Percentiles rank a stretch among this genome's conserved stretches.
Conservation (phyloP, 2,888 invertebrate species). For the Falcaria lacertinaria region DNA sequence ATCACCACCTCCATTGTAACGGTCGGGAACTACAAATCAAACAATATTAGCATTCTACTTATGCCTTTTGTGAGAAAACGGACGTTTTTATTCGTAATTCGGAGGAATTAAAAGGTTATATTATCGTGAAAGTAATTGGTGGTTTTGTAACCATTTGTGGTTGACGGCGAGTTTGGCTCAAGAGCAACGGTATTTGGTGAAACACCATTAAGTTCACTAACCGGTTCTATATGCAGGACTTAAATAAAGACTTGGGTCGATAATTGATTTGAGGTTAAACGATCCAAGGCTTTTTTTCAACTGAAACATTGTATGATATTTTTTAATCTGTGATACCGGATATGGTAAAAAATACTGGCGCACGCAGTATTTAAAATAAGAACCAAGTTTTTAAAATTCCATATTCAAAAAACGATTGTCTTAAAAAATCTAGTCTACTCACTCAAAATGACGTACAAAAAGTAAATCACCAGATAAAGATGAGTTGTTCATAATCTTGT, state of each 20-base stretch:
- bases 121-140: slow-evolving; percentile 38
- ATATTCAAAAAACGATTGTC: not conserved
- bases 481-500: slow-evolving; percentile 1
- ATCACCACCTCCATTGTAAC: slow-evolving; percentile 63
- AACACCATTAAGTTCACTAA: slow-evolving; percentile 15
- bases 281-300: not conserved
- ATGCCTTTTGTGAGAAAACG: slow-evolving; percentile 44
- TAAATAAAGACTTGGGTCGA: not conserved
- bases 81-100: slow-evolving; percentile 28
- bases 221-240: slow-evolving; percentile 5
- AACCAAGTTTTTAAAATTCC: no score
- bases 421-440: not conserved
- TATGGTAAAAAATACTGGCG: no score
- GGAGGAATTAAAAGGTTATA: slow-evolving; percentile 25
- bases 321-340: no score
- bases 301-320: no score
- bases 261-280: not conserved
- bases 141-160: slow-evolving; percentile 19
- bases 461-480: slow-evolving; percentile 1
- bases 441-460: not conserved
- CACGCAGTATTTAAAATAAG: no score
- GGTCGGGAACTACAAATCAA: slow-evolving; percentile 64
- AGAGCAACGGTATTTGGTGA: slow-evolving; percentile 21
- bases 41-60: slow-evolving; percentile 48
- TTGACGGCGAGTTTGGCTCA: slow-evolving; percentile 6